Percentiles rank a stretch among this genome's conserved stretches.
Conservation (phyloP, 2,797 vertebrate genomes). For the Halcyon chelicuti region DNA sequence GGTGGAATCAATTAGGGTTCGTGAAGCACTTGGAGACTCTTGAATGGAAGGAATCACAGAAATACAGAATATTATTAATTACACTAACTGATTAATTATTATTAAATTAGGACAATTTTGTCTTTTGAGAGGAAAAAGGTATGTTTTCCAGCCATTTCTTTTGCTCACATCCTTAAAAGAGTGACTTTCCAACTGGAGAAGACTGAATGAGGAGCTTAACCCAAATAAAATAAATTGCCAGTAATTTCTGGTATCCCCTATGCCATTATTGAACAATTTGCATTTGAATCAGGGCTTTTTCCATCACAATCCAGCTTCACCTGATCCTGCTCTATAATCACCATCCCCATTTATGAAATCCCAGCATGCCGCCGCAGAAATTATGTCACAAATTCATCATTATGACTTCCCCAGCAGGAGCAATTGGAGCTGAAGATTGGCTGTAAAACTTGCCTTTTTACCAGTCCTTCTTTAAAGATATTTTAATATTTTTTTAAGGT, state of each 20-base stretch:
- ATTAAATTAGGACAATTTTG: constrained; percentile 42
- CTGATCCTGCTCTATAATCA: constrained; percentile 73
- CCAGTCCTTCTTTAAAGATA: constrained; percentile 49
- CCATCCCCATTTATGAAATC: constrained; percentile 71
- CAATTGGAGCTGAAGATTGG: constrained; percentile 52
- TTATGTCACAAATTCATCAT: constrained; percentile 67
- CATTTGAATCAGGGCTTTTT: constrained; percentile 72
- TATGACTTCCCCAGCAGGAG: constrained; percentile 68
- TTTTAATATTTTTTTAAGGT: constrained; percentile 24
- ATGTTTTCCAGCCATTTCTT: constrained; percentile 30
- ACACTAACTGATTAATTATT: constrained; percentile 26
- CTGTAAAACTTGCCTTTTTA: constrained; percentile 58
- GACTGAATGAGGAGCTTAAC: constrained; percentile 65
- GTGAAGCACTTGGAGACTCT: not conserved
- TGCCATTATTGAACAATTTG: constrained; percentile 74
- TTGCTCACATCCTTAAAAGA: constrained; percentile 5
- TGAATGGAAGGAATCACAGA: not conserved
- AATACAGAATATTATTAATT: not conserved
- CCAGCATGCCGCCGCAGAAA: constrained; percentile 49
- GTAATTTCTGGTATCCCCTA: constrained; percentile 75
- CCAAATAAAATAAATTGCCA: constrained; percentile 76
- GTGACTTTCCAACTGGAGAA: constrained; percentile 3
- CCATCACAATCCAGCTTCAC: constrained; percentile 73
- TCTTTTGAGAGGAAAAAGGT: constrained; percentile 4
- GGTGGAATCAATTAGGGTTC: not conserved